A percentile compares a stretch with the other conserved stretches of the same genome.
Evolutionary conservation across 2,797 vertebrate species (phyloP).

Genomic region (Acanthis flammea): DNA sequence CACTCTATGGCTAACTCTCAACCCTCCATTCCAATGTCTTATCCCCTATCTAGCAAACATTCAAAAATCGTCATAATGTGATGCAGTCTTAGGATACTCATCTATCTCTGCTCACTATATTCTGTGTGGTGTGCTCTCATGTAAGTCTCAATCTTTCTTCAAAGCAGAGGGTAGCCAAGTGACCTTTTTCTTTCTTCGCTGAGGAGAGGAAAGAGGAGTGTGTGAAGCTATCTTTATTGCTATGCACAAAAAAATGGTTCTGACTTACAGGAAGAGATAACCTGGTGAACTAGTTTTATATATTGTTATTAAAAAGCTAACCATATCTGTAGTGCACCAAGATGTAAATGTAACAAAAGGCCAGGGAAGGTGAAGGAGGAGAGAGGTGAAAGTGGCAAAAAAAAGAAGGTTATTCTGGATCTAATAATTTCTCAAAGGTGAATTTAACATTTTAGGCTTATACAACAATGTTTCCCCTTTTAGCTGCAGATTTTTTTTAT

Average conservation of each 20-base stretch:
- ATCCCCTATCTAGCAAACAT: background rate
- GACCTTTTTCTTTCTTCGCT: background rate
- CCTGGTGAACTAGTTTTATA: background rate
- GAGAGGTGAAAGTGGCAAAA: background rate
- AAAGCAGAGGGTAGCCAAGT: background rate
- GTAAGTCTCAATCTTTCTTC: background rate
- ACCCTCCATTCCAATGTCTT: background rate
- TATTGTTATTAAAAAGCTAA: background rate
- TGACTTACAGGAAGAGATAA: background rate
- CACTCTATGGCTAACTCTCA: background rate
- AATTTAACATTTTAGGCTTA: background rate
- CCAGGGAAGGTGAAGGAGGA: accelerated
- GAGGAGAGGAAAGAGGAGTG: background rate
- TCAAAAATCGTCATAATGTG: background rate
- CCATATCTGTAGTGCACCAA: background rate
- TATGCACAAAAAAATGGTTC: background rate
- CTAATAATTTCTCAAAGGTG: background rate
- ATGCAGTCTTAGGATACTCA: background rate
- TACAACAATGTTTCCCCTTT: background rate
- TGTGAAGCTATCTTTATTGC: background rate
- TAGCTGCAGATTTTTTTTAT: background rate
- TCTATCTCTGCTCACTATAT: background rate
- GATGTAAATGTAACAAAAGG: background rate
- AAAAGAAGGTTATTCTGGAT: background rate
- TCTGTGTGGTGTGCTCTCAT: background rate